Conservation (phyloP, 2,888 invertebrate genomes). For the Watsonalla binaria region DNA sequence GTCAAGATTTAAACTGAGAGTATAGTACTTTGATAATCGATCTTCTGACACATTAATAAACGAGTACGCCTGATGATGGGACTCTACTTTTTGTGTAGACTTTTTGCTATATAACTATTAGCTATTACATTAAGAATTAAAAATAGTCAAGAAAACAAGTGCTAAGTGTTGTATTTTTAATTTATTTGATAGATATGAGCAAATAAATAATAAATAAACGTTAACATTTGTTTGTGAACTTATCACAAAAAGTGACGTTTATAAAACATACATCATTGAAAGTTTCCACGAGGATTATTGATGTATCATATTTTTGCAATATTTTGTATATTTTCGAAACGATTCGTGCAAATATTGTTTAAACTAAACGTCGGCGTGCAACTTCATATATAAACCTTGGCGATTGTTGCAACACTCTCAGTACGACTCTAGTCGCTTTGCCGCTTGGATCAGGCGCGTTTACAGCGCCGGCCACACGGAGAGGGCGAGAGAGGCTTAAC, state of each 20-base stretch:
- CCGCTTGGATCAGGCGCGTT: slow-evolving; percentile 74
- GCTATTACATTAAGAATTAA: neutral
- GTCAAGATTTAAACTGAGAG: too few species aligned
- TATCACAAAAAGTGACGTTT: too few species aligned
- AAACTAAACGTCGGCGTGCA: slow-evolving; percentile 49
- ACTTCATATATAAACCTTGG: slow-evolving; percentile 75
- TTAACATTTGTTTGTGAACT: too few species aligned
- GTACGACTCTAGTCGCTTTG: slow-evolving; percentile 80
- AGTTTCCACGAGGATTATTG: neutral
- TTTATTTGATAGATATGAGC: too few species aligned
- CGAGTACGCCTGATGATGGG: neutral
- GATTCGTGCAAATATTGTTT: slow-evolving; percentile 27
- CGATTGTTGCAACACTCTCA: slow-evolving; percentile 74
- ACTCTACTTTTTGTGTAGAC: too few species aligned
- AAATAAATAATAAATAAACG: too few species aligned
- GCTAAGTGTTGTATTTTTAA: too few species aligned
- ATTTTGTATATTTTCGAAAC: slow-evolving; percentile 4
- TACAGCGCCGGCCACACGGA: slow-evolving; percentile 72
- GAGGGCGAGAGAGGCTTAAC: slow-evolving; percentile 74
- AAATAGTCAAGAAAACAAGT: too few species aligned
- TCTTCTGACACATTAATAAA: neutral
- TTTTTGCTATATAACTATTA: too few species aligned
- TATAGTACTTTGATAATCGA: too few species aligned
- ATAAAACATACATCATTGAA: too few species aligned
- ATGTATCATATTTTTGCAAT: neutral